Base-by-base conservation (phyloP, 2,888 invertebrate genomes). In the Drosophila anomalipes region DNA sequence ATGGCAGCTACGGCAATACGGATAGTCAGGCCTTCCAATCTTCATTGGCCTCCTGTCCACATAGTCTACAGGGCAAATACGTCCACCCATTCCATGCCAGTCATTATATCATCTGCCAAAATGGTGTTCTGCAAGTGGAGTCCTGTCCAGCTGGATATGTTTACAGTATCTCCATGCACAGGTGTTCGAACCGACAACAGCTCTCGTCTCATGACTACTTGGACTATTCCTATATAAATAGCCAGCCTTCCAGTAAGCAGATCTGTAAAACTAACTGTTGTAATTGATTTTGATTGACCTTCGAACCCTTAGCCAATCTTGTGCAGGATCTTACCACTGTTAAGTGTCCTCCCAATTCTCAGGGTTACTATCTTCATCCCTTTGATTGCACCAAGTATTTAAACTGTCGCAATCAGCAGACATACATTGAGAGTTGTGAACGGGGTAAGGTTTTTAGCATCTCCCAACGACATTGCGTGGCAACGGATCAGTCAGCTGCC, bases 381-480 rank as follows among this genome's bases (percentile, higher is more conserved):
- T 92, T 92, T 47, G 95, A 96, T 65, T 96, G 96, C 82, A 94
- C 95, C 67, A 95, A 95, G 83, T 96, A 95, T 84, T 93, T 96
- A n/a, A 95, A 95, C 82, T 96, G 96, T 84, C 95, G 94, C 94
- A 94, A 95, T 80, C 96, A 95, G 0, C 93, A 95, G 51, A 95
- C 95, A 0, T 92, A 92, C 39, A 93, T 95, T 0, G 95, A 95
- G 76, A 94, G 94, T n/a, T 96, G 96, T 82, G 94, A 95, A 0
- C 94, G 95, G 2, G 95, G 95, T 1, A 95, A 95, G 0, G 93
- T 95, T 1, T 96, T 96, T 86, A 96, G 95, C 90, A 94, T 95
- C 5, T 86, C 88, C 0, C 86, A 94, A 4, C 92, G 93, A 19
- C 92, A 93, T 39, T 96, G 96, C 81, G 95, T 95, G 89, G 94